Conservation (phyloP, 2,888 invertebrate genomes). For the Cordilura impudica region DNA sequence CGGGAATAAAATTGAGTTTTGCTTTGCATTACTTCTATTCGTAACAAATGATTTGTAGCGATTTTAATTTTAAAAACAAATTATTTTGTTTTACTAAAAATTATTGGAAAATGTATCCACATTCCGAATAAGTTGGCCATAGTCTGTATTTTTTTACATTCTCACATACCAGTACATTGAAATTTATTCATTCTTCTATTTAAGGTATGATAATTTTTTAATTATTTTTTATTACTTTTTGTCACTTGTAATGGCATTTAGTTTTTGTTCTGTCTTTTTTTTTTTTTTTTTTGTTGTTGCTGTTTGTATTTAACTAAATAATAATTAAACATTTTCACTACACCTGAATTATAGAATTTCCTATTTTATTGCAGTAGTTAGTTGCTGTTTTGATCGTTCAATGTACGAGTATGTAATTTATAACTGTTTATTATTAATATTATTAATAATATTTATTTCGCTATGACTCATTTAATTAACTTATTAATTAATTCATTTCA, state of each 20-base stretch:
- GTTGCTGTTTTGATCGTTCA: conserved; percentile 11
- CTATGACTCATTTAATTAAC: conserved; percentile 33
- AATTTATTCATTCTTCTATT: conserved; percentile 42
- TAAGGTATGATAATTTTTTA: conserved; percentile 58
- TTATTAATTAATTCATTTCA: conserved; percentile 31
- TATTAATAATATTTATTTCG: conserved; percentile 35
- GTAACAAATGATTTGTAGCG: too few relatives aligned
- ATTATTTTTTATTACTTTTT: conserved; percentile 60
- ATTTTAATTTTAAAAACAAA: too few relatives aligned
- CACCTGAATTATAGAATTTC: not conserved
- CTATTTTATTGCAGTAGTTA: not conserved
- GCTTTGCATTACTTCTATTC: too few relatives aligned
- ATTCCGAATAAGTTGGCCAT: not conserved
- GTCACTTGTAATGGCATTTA: conserved; percentile 56
- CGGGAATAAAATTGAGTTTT: too few relatives aligned
- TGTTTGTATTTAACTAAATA: conserved; percentile 13
- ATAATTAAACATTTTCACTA: not conserved
- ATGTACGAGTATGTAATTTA: conserved; percentile 3
- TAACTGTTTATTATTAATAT: conserved; percentile 34
- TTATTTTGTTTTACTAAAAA: too few relatives aligned
- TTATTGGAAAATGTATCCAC: too few relatives aligned
- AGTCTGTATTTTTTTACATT: conserved; percentile 19
- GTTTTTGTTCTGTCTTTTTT: too few relatives aligned
- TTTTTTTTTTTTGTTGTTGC: not conserved
- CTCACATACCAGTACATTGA: conserved; percentile 1